Percentiles rank a stretch among this genome's conserved stretches.
Conservation (phyloP, 64 coral and sea anemone genomes). For the Porites australiensis region DNA sequence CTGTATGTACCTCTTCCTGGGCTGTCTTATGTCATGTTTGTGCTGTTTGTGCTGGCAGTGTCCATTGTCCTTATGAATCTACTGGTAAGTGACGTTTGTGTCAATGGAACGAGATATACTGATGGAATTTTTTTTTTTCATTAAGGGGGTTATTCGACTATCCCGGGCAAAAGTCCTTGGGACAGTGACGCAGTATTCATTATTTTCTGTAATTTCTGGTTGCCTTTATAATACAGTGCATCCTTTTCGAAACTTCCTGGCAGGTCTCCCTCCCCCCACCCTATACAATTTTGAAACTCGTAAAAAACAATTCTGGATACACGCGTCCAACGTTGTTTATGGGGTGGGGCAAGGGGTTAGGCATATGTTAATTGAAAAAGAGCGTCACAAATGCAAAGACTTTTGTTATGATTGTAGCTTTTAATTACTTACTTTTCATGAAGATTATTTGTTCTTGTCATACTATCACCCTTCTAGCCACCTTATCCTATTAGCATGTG, state of each 20-base stretch:
- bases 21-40: slow-evolving; percentile 66
- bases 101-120: background rate
- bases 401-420: too few relatives aligned
- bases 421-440: background rate
- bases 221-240: background rate
- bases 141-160: too few relatives aligned
- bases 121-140: too few relatives aligned
- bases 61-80: slow-evolving; percentile 93
- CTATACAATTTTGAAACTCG: too few relatives aligned
- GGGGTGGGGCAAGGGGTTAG: too few relatives aligned
- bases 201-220: background rate
- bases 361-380: background rate
- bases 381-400: too few relatives aligned
- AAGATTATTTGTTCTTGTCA: background rate
- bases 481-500: background rate
- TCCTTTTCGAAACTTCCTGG: too few relatives aligned
- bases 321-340: too few relatives aligned
- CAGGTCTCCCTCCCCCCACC: too few relatives aligned
- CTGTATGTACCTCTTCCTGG: slow-evolving; percentile 78
- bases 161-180: too few relatives aligned
- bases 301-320: too few relatives aligned
- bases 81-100: slow-evolving; percentile 24
- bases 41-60: slow-evolving; percentile 73
- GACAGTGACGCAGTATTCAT: too few relatives aligned
- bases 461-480: background rate